phyloP scores from a whole-genome alignment of 2,797 vertebrate genomes.

The Lateolabrax maculatus region DNA sequence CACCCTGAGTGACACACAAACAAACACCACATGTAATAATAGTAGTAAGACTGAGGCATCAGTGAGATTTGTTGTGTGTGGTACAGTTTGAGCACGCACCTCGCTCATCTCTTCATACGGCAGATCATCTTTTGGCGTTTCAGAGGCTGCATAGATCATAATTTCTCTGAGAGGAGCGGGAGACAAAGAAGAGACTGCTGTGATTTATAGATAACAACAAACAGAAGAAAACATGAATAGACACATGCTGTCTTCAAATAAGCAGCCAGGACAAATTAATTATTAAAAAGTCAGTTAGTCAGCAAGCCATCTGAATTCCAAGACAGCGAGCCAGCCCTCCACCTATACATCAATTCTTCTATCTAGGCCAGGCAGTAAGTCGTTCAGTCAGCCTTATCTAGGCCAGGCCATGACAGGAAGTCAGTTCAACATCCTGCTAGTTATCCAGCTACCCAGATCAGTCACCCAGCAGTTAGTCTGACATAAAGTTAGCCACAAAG shows the following conservation, averaged over 20 bases:
- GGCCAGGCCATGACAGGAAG: slow-evolving; percentile 73
- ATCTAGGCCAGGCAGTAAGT: slow-evolving; percentile 78
- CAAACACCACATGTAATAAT: slow-evolving; percentile 34
- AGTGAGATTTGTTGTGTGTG: slow-evolving; percentile 6
- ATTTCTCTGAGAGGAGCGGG: slow-evolving; percentile 87
- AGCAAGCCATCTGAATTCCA: slow-evolving; percentile 64
- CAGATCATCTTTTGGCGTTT: slow-evolving; percentile 91
- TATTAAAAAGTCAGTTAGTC: slow-evolving; percentile 84
- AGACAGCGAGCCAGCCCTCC: slow-evolving; percentile 48
- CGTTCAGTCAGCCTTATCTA: slow-evolving; percentile 76
- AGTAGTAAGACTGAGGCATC: not conserved
- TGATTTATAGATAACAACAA: slow-evolving; percentile 81
- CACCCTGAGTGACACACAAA: slow-evolving; percentile 86
- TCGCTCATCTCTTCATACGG: slow-evolving; percentile 92
- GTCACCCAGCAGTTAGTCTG: slow-evolving; percentile 55
- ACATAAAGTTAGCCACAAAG: slow-evolving; percentile 57
- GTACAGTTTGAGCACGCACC: slow-evolving; percentile 75
- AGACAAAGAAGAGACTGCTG: slow-evolving; percentile 62
- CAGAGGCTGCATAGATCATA: slow-evolving; percentile 91
- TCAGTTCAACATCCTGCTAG: slow-evolving; percentile 61
- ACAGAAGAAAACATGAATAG: slow-evolving; percentile 59
- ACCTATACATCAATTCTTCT: slow-evolving; percentile 77
- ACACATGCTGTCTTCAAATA: slow-evolving; percentile 71
- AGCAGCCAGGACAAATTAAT: slow-evolving; percentile 77
- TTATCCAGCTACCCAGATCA: slow-evolving; percentile 60